These are phyloP conservation scores for Prochilodus magdalenae DNA, from an alignment of 2,113 vertebrate species.

Conservation along the genomic window DNA sequence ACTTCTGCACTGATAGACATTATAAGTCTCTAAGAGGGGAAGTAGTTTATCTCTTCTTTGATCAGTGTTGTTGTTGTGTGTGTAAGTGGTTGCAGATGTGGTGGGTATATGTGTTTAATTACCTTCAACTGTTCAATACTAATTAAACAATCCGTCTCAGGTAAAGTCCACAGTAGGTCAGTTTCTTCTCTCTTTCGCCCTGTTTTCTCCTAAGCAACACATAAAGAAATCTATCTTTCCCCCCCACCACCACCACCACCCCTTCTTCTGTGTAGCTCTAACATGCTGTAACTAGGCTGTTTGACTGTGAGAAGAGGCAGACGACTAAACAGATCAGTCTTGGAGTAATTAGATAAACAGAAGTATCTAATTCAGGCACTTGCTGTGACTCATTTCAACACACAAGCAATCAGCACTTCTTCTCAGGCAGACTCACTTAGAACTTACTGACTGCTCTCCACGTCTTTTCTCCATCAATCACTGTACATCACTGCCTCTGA, in stretches of 20 bases:
- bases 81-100: background rate
- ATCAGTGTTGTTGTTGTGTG: background rate
- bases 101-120: background rate
- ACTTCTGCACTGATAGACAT: too few relatives aligned
- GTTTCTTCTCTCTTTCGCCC: background rate
- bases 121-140: background rate
- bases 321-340: background rate
- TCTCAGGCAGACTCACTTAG: background rate
- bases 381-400: background rate
- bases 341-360: constrained; percentile 34
- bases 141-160: too few relatives aligned
- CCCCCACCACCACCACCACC: too few relatives aligned
- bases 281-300: too few relatives aligned
- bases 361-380: constrained; percentile 7
- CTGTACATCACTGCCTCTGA: background rate
- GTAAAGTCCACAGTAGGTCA: too few relatives aligned
- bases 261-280: too few relatives aligned
- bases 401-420: background rate
- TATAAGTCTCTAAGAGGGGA: too few relatives aligned
- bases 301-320: background rate
- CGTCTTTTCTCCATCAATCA: constrained; percentile 5
- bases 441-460: background rate
- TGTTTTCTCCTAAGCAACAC: too few relatives aligned
- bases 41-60: background rate
- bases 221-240: background rate